Percentiles rank a stretch among this genome's conserved stretches.
These are phyloP conservation scores for Deilephila porcellus DNA, from an alignment of 2,888 invertebrate species.

Conservation along the genomic window DNA sequence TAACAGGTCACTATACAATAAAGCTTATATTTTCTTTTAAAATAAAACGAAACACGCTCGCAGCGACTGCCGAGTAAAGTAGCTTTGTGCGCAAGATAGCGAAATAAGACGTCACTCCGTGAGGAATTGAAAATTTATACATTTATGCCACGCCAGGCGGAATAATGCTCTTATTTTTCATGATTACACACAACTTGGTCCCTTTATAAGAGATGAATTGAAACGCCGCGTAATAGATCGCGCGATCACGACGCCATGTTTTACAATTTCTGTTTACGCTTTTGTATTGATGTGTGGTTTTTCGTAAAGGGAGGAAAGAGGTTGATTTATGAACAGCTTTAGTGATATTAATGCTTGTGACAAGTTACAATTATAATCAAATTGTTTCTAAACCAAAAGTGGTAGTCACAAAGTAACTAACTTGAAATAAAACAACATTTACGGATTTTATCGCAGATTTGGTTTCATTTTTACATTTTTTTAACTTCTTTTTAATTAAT, in stretches of 20 bases:
- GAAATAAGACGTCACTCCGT: conserved; percentile 55
- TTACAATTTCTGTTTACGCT: no score
- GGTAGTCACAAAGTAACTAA: no score
- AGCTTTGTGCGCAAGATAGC: conserved; percentile 50
- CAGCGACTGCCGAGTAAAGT: conserved; percentile 33
- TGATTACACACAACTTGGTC: conserved; percentile 20
- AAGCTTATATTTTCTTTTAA: conserved; percentile 3
- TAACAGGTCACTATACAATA: not conserved
- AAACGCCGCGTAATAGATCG: no score
- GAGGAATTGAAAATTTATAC: conserved; percentile 60
- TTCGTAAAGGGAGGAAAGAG: not conserved
- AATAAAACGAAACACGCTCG: conserved; percentile 15
- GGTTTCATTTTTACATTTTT: no score
- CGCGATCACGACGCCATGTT: no score
- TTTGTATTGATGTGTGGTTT: no score
- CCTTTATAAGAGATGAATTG: not conserved
- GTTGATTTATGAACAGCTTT: not conserved
- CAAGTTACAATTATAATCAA: no score
- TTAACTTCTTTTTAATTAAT: no score
- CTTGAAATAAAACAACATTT: no score
- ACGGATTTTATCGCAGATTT: no score
- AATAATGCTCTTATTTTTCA: conserved; percentile 48
- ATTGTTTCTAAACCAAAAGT: no score
- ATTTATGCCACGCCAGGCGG: conserved; percentile 43
- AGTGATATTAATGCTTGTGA: not conserved